Conservation (phyloP, 2,888 invertebrate species). For the Lycocerus yunnanus region DNA sequence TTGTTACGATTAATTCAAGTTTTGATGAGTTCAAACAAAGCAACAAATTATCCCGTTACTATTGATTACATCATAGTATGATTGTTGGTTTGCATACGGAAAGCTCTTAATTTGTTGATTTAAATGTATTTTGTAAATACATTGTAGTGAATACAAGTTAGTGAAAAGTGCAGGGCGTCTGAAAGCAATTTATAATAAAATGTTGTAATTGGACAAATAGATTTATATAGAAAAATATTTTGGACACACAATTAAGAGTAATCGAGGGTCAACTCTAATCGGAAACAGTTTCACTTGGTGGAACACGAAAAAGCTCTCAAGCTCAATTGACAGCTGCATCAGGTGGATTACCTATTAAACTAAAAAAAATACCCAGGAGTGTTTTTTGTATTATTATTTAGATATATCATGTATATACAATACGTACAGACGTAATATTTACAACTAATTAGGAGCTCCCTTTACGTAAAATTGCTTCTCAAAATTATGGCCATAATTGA, state of each 20-base stretch:
- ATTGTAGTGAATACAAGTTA: neutral
- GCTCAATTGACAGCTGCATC: slow-evolving; percentile 15
- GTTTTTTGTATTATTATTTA: slow-evolving; percentile 3
- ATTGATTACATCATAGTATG: neutral
- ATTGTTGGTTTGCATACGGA: neutral
- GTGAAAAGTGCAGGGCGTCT: neutral
- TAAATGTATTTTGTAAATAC: neutral
- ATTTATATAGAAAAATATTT: slow-evolving; percentile 12
- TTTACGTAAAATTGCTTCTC: slow-evolving; percentile 13
- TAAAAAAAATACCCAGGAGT: slow-evolving; percentile 15
- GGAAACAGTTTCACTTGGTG: slow-evolving; percentile 8
- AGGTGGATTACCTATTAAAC: slow-evolving; percentile 15
- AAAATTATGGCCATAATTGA: slow-evolving; percentile 28
- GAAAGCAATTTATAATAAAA: neutral
- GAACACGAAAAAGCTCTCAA: slow-evolving; percentile 23
- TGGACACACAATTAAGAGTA: slow-evolving; percentile 12
- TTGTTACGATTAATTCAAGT: too few relatives aligned
- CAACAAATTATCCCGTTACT: neutral
- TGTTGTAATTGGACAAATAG: slow-evolving; percentile 2
- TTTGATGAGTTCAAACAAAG: neutral
- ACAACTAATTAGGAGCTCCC: slow-evolving; percentile 10
- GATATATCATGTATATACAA: slow-evolving; percentile 20
- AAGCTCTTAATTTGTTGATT: neutral
- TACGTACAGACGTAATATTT: slow-evolving; percentile 20
- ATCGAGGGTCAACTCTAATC: slow-evolving; percentile 15